Conservation (phyloP, 2,113 vertebrate species). For the Perca fluviatilis region DNA sequence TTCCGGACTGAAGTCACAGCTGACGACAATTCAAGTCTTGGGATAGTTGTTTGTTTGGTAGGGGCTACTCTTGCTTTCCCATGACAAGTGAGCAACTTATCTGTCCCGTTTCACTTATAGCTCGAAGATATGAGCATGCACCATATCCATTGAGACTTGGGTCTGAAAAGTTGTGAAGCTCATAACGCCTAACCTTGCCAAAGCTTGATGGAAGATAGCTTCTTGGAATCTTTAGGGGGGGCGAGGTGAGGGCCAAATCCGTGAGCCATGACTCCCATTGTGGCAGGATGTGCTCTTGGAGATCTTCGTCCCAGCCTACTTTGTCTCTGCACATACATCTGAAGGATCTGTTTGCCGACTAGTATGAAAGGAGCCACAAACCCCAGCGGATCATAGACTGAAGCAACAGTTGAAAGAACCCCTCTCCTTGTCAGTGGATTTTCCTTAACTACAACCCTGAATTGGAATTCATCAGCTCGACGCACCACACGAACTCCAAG, state of each 20-base stretch:
- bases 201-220: background rate
- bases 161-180: slow-evolving; percentile 25
- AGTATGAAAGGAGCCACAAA: background rate
- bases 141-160: slow-evolving; percentile 15
- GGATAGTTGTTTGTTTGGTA: slow-evolving; percentile 7
- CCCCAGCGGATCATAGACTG: background rate
- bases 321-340: background rate
- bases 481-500: background rate
- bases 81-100: slow-evolving; percentile 1
- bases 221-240: slow-evolving; percentile 3
- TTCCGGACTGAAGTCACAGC: background rate
- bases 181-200: background rate
- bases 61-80: slow-evolving; percentile 11
- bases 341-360: slow-evolving; percentile 5
- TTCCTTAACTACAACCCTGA: background rate
- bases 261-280: slow-evolving; percentile 21
- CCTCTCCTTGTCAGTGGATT: background rate
- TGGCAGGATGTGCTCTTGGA: background rate
- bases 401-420: background rate
- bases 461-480: background rate
- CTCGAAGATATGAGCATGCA: slow-evolving; percentile 16
- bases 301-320: background rate
- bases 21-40: slow-evolving; percentile 9
- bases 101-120: background rate
- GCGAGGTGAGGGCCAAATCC: background rate